Evolutionary conservation across 2,888 invertebrate species (phyloP), one percentile per base, ranked within the genome.

Genomic region (Drosophila meridiana): DNA sequence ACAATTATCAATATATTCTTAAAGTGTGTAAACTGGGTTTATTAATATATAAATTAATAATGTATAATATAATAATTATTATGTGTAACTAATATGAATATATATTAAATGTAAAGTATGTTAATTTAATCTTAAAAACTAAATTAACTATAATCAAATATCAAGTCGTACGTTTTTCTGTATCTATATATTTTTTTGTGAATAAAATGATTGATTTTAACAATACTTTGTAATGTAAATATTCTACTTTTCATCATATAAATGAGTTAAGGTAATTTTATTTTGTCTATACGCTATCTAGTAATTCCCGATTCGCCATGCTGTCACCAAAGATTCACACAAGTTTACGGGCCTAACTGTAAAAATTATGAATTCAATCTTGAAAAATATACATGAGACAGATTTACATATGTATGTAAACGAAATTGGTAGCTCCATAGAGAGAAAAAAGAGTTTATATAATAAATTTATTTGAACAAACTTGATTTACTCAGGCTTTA

Each of bases 21-120:
- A 28, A 42, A 52, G 38, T 61, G 50, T 61, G 45, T 64, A 56
- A 68, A 43, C 50, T 64, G 62, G 56, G 65, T 9, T 53, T 55
- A 38, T 56, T 59, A 71, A 68, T 50, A 40, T 55, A 67, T 48
- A 28, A 43, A 7, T 40, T 20, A 20, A 20, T 20, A 20, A 20
- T 20, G 20, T 20, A 20, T 20, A 20, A 40, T n/a, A 34, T 34
- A 34, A 40, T 47, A 53, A 48, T 62, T 40, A 32, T 30, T 52
- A 43, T 36, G 13, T 28, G 32, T 11, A 36, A 26, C 9, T 11
- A n/a, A 20, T 57, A 13, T 48, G 55, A 56, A 40, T 40, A 20
- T 52, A 7, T 11, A 56, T 57, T 34, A 6, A 45, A 36, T 59
- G 30, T 60, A 55, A 53, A 53, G 36, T 56, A 43, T 38, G 8